These are phyloP conservation scores for Malurus leucopterus DNA, from an alignment of 2,797 vertebrate species.

Conservation along the genomic window DNA sequence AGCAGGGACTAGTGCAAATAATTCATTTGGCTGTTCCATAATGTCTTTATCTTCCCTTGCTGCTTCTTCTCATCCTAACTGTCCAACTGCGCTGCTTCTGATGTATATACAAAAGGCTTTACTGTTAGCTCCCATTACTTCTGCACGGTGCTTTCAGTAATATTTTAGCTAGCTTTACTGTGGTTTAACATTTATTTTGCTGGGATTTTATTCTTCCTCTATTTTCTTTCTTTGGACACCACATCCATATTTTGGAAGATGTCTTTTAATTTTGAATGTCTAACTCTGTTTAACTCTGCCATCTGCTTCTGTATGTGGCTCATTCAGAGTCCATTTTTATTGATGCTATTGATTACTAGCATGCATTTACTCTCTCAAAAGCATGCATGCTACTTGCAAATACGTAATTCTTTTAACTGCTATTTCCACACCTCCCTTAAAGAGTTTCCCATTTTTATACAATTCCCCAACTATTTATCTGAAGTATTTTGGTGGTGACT, in stretches of 20 bases:
- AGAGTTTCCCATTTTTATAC: background rate
- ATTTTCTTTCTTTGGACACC: constrained; percentile 21
- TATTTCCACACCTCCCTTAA: background rate
- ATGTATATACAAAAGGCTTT: constrained; percentile 17
- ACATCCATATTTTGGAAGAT: background rate
- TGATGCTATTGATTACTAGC: background rate
- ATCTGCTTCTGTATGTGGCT: background rate
- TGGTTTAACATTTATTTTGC: constrained; percentile 31
- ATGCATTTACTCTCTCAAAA: background rate
- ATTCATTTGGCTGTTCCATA: constrained; percentile 18
- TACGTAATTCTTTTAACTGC: background rate
- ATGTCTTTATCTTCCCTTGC: constrained; percentile 27
- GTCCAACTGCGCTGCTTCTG: background rate
- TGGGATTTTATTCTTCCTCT: constrained; percentile 18
- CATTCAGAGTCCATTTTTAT: background rate
- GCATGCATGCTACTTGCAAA: background rate
- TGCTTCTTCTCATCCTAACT: constrained; percentile 25
- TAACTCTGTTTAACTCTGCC: background rate
- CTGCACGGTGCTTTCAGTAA: background rate
- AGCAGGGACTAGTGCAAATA: background rate
- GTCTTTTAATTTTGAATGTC: background rate
- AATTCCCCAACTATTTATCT: background rate
- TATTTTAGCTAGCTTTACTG: constrained; percentile 39
- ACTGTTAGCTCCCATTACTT: background rate
- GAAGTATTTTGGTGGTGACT: background rate